Base-by-base conservation (phyloP, 2,113 vertebrate genomes). In the Neotoma lepida region DNA sequence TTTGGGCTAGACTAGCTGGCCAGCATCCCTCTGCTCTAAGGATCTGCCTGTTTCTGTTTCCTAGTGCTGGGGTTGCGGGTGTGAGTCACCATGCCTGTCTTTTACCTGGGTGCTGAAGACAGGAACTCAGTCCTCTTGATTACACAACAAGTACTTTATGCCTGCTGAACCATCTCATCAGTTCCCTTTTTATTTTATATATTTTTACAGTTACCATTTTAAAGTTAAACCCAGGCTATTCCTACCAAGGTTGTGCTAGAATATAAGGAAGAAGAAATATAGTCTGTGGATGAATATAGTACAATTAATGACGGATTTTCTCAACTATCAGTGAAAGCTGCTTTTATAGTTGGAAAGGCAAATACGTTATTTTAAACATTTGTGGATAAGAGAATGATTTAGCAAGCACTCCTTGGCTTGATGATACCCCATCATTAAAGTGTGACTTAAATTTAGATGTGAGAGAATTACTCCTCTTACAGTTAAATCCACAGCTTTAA, bases 401-500 rank as follows among this genome's bases (percentile, higher is more conserved):
- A 70, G 88, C 49, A 93, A 94, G 44, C 10, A 88, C 18, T 74
- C 76, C 6, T 44, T 78, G 54, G 84, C 51, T 93, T 85, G 64
- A 51, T 95, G 89, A 74, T 93, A 82, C 13, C 56, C 41, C 33
- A 24, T 93, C 71, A 86, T 78, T 90, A 92, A 94, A 95, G 81
- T 81, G 56, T 95, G 88, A 82, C 61, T 90, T 88, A 74, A 89
- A 74, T 90, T 96, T 58, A 85, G 87, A 82, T 85, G 90, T 18
- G 17, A 58, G 78, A 54, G 78, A 80, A 90, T 77, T 35, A 88
- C 74, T 68, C 24, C 17, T 93, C 33, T 93, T 88, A 74, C 1
- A 64, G 58, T 64, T 81, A 91, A 96, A 89, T 49, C 41, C 46
- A 89, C 0, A 88, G 17, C 6, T 61, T 94, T 86, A 94, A 93